Base-by-base conservation (phyloP, 2,888 invertebrate genomes). In the Congeria kusceri region DNA sequence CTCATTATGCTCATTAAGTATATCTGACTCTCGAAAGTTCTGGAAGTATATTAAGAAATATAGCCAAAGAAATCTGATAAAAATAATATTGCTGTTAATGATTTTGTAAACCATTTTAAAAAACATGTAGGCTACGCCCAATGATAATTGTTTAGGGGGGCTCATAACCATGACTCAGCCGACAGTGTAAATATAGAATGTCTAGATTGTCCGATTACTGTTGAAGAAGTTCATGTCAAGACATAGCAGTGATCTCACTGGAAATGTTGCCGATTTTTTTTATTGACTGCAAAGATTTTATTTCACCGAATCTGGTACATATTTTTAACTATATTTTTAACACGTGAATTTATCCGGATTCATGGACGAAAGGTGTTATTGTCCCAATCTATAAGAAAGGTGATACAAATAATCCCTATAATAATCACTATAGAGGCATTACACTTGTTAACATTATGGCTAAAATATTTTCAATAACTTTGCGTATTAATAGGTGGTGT, bases 261-360 rank as follows among this genome's bases (percentile, higher is more conserved):
- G 46, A n/a, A 69, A 61, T 29, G 44, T 58, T 18, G 29, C 29
- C 32, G 69, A 75, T 29, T 59, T 75, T 58, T 65, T 75, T 47
- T n/a, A 65, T 39, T 27, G 59, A 59, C 18, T 13, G n/a, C 20
- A 58, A 56, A 4, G 32, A 3, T 3, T 57, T 57, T 25, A 61
- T 75, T 29, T 13, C 32, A 23, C 58, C 62, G 1, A 46, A 63
- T 59, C 53, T 75, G 15, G 53, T 27, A 57, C 20, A 23, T 15
- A 23, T 72, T 7, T 68, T 77, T 64, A 77, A 72, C 32, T 59
- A 46, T 29, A 67, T 77, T 11, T 61, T 65, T 49, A 20, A 68
- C 15, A 64, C 57, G 3, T 49, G 67, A 28, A 25, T 56, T 27
- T 65, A 58, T 56, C 76, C 76, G 23, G 64, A 59, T 18, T 32